phyloP scores from a whole-genome alignment of 1,140 invertebrate genomes.

The Penaeus japonicus region DNA sequence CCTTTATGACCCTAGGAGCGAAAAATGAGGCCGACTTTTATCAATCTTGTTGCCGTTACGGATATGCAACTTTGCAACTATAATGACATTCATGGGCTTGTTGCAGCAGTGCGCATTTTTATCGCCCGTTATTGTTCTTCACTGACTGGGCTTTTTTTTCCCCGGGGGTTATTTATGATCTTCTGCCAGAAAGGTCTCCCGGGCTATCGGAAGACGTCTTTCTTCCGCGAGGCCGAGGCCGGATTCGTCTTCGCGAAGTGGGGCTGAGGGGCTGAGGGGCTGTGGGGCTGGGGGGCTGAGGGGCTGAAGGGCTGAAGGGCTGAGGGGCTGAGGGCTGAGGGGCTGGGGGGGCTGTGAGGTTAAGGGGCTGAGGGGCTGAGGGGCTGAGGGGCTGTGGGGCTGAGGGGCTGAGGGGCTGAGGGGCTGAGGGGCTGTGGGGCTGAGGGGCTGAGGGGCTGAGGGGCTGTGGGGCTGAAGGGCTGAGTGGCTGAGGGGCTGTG shows the following conservation, averaged over 20 bases:
- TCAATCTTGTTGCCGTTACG: slow-evolving; percentile 43
- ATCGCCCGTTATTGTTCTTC: neutral
- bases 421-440: neutral
- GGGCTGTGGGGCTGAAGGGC: no score
- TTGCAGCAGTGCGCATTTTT: neutral
- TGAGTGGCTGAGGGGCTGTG: no score
- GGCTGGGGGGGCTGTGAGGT: neutral
- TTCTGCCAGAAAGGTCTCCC: neutral
- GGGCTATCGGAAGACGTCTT: neutral
- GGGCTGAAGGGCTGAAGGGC: no score
- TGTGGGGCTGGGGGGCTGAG: no score
- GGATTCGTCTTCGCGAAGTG: no score
- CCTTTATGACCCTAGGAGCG: slow-evolving; percentile 34
- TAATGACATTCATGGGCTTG: slow-evolving; percentile 47
- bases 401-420: neutral
- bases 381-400: neutral
- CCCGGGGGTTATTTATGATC: neutral
- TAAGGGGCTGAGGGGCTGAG: neutral
- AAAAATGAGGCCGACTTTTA: slow-evolving; percentile 34
- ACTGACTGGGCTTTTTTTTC: neutral
- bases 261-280: no score
- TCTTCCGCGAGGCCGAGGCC: no score
- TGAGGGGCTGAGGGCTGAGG: no score
- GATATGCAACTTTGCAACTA: slow-evolving; percentile 38
- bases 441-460: neutral